Evolutionary conservation across 2,888 invertebrate genomes (phyloP), one percentile per base, ranked within the genome.

Genomic region (Hirtodrosophila duncani): DNA sequence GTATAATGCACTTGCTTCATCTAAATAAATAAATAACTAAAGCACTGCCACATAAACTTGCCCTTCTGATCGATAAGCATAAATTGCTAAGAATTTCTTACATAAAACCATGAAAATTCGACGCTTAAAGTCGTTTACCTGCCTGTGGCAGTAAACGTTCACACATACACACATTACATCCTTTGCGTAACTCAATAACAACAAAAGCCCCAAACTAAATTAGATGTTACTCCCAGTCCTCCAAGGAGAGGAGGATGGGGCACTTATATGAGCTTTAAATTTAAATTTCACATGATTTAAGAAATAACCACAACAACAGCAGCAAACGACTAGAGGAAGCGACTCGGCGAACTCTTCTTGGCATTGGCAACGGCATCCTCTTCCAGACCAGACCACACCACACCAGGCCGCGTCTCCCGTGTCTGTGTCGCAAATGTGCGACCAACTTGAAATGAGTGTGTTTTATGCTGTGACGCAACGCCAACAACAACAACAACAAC

Each of bases 401-500:
- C 34, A 18, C 16, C 16, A 21, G 20, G 20, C 21, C 13, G 21
- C 29, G 14, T 10, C 10, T 38, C 6, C 13, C 24, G 37, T 53
- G 41, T 16, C 31, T 20, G 6, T 36, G 18, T 11, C 23, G 39
- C 63, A 46, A 55, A 49, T 77, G 71, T 66, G 81, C 67, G 57
- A 59, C 67, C 63, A 70, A 81, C 77, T 81, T 70, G 57, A 79
- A 63, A 75, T 81, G 71, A 58, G 82, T 67, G 51, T 58, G 72
- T 63, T 58, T 57, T 48, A 53, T 48, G 34, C 43, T 27, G 34
- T 56, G 55, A 39, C 53, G 56, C 61, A 55, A 37, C 27, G 55
- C 9, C 49, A 67, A 48, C 55, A 57, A 44, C 49, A 46, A 24
- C 17, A 36, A 24, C 31, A 29, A 34, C 10, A 44, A 18, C 23